Evolutionary conservation across 2,797 vertebrate genomes (phyloP).

Genomic region (Crocidura indochinensis): DNA sequence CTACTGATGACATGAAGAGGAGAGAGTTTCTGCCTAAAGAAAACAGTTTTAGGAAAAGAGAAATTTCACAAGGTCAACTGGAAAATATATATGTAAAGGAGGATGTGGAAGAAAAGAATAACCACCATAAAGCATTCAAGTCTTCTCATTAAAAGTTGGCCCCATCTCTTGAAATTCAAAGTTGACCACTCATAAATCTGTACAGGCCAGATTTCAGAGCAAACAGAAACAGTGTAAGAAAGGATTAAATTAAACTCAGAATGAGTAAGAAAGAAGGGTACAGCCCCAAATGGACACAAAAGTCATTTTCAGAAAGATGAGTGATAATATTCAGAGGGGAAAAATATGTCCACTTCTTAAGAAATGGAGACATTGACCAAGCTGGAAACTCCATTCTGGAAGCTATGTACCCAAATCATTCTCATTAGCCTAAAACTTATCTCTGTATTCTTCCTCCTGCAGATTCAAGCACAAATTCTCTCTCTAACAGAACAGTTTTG

Average conservation of each 20-base stretch:
- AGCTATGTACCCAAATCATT: neutral
- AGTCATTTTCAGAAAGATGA: neutral
- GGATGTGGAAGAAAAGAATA: neutral
- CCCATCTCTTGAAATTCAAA: neutral
- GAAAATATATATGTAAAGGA: neutral
- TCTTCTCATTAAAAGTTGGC: neutral
- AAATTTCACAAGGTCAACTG: neutral
- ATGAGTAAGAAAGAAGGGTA: neutral
- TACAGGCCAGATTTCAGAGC: neutral
- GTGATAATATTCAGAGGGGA: neutral
- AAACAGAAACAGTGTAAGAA: neutral
- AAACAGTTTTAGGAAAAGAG: conserved; percentile 7
- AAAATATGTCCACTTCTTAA: neutral
- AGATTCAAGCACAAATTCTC: neutral
- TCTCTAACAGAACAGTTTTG: neutral
- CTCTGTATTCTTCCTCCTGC: neutral
- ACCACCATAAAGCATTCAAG: neutral
- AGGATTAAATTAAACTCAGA: neutral
- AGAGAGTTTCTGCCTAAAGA: conserved; percentile 35
- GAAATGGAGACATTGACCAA: neutral
- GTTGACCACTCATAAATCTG: neutral
- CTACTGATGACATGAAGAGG: conserved; percentile 78
- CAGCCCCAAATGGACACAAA: neutral
- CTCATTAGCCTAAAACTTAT: neutral
- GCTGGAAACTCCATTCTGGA: too few species aligned